Evolutionary conservation across 2,113 vertebrate genomes (phyloP), one percentile per base, ranked within the genome.

Genomic region (Cryptotis parvus): DNA sequence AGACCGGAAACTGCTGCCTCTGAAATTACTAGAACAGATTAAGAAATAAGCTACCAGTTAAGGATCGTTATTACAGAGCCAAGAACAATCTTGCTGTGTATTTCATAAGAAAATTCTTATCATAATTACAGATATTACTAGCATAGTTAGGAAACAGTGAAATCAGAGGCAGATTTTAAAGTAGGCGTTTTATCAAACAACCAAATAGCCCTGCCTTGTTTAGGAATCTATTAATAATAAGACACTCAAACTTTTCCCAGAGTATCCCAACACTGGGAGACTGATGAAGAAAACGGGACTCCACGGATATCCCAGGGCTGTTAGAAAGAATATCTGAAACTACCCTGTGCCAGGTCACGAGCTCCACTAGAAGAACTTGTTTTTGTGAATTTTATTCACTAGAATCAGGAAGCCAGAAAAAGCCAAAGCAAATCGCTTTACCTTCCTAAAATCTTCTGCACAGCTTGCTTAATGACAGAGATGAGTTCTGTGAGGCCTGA

Each of bases 401-500:
- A 89, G 16, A 91, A 75, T 43, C 22, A 87, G 52, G 33, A 87
- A 92, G 73, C 77, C 43, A 90, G 79, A 92, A 63, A 90, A 33
- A 70, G 49, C 10, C 91, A 58, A 35, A 75, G 39, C 92, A 72
- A 96, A 94, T 86, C 27, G 0, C 70, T 97, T 98, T 97, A 99
- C 99, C 98, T 97, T 95, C 98, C 99, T 90, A 99, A 97, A 65
- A 99, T 98, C 92, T 97, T 97, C 95, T 98, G 99, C 9, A 99
- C 99, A 4, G 98, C 98, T 95, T 98, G 98, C 97, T 99, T 99
- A 97, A 99, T 99, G 77, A 98, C 97, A 29, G 98, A 98, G 95
- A 99, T 99, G 95, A 99, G 95, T 92, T 99, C 98, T 10, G 97
- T 98, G 93, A 99, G 95, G 84, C 99, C 99, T 99, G 91, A n/a